Base-by-base conservation (phyloP, 2,113 vertebrate genomes). In the Pangasianodon gigas region DNA sequence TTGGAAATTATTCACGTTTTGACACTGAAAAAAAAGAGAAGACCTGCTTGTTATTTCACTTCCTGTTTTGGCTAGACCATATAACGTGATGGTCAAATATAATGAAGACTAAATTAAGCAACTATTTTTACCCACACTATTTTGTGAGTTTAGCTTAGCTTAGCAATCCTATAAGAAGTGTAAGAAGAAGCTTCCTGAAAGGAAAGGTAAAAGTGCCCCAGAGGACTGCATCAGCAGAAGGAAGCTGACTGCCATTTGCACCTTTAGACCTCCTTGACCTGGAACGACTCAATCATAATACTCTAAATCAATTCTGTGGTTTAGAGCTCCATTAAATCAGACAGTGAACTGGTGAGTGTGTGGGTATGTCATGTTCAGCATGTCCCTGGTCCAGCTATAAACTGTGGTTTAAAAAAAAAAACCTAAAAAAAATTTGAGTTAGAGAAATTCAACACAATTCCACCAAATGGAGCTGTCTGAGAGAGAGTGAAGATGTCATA, bases 391-490 rank as follows among this genome's bases (percentile, higher is more conserved):
- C 90, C 93, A 91, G 93, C 37, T 37, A 77, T 71, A 89, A 89
- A 87, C 91, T 93, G 83, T 75, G 32, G 29, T 41, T 21, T 41
- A 60, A 46, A 85, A 93, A 90, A 84, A 85, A 44, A 85, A 71
- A 52, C 21, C 10, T 19, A 85, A 44, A 32, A 74, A 7, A 52
- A 83, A 65, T 52, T 46, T n/a, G 46, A 89, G 88, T 92, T 90
- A 89, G 88, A 91, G 88, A 95, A 92, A 91, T 91, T 88, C 86
- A 79, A 91, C 88, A 75, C 77, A 89, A 88, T 90, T 87, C 2
- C 37, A 65, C 88, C 92, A 95, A 95, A 96, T 94, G 90, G 92
- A 95, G 93, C 93, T 92, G 89, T 93, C 94, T 85, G 51, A 29
- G 21, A 37, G 71, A 54, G 58, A 75, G 46, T 6, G 26, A 48